Percentiles rank a stretch among this genome's conserved stretches.
These are phyloP conservation scores for Piprites chloris DNA, from an alignment of 2,113 vertebrate genomes.

Conservation along the genomic window DNA sequence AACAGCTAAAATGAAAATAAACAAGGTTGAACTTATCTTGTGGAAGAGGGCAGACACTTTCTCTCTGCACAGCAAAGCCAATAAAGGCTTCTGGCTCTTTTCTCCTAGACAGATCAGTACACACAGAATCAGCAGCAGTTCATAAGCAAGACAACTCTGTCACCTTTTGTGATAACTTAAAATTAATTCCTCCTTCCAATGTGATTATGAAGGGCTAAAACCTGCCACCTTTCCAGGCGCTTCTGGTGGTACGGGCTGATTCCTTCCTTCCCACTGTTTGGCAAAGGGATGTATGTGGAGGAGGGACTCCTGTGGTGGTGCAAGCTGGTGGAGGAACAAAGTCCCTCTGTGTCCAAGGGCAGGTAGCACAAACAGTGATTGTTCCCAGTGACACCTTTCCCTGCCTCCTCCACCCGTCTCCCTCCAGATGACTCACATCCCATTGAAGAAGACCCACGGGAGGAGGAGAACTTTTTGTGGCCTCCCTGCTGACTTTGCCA, in stretches of 20 bases:
- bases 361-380: not conserved
- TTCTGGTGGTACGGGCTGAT: not conserved
- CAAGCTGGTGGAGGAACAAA: not conserved
- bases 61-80: not conserved
- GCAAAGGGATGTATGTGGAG: not conserved
- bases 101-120: slow-evolving; percentile 31
- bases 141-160: not conserved
- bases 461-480: not conserved
- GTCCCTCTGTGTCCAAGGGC: not conserved
- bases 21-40: slow-evolving; percentile 61
- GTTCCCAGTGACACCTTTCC: slow-evolving; percentile 5
- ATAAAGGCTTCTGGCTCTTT: slow-evolving; percentile 57
- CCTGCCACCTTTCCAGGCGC: not conserved
- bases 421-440: not conserved
- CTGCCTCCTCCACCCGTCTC: not conserved
- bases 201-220: not conserved
- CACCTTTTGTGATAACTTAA: slow-evolving; percentile 16
- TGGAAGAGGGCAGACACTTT: slow-evolving; percentile 30
- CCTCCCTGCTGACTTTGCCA: not conserved
- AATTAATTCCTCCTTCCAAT: not conserved
- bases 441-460: accelerated
- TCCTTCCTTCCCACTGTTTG: slow-evolving; percentile 11
- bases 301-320: not conserved
- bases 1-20: slow-evolving; percentile 59
- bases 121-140: not conserved